These are phyloP conservation scores for Oreochromis aureus DNA, from an alignment of 2,113 vertebrate genomes.

Conservation along the genomic window DNA sequence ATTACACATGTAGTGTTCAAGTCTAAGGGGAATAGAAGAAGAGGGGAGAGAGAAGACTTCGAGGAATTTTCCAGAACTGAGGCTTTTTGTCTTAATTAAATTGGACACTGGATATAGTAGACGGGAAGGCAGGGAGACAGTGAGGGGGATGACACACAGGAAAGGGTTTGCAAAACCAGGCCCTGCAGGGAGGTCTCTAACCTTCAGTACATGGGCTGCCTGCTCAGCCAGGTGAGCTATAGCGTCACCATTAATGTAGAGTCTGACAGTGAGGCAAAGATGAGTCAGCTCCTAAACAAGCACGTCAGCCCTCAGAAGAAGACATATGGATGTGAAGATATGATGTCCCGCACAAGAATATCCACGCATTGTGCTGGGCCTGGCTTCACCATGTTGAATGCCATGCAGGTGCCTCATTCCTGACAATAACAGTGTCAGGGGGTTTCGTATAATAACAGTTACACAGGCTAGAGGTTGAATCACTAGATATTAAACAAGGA, in stretches of 20 bases:
- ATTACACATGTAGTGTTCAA: not conserved
- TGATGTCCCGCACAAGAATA: not conserved
- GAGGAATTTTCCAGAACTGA: fast-evolving
- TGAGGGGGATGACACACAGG: not conserved
- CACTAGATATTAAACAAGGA: not conserved
- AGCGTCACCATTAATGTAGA: not conserved
- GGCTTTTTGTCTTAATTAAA: not conserved
- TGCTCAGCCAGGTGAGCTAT: not conserved
- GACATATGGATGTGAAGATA: not conserved
- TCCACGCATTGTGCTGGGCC: fast-evolving
- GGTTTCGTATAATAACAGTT: not conserved
- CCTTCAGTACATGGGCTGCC: not conserved
- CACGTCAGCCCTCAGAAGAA: not conserved
- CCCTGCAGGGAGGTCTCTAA: not conserved
- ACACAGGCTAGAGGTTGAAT: not conserved
- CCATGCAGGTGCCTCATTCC: not conserved
- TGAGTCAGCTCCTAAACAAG: not conserved
- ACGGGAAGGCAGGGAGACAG: not conserved
- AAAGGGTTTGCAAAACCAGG: not conserved
- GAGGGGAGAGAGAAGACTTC: fast-evolving
- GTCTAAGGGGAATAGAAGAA: not conserved
- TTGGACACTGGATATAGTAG: not conserved
- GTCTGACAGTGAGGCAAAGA: not conserved
- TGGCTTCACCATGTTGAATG: not conserved
- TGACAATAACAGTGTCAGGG: not conserved